phyloP scores from a whole-genome alignment of 2,113 vertebrate species.

The Cnemophilus loriae region DNA sequence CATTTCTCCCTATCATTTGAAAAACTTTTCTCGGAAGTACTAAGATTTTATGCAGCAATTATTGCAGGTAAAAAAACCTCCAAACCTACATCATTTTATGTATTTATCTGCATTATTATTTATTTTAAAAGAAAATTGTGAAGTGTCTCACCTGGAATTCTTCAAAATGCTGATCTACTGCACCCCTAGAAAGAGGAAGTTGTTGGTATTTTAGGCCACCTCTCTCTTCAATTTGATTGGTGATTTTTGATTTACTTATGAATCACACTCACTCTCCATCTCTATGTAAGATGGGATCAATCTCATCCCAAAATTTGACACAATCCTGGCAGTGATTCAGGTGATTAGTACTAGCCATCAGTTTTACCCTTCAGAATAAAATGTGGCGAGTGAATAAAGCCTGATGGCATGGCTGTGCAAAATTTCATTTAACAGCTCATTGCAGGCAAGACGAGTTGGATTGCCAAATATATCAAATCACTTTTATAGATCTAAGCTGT shows the following conservation, averaged over 20 bases:
- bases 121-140: neutral
- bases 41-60: neutral
- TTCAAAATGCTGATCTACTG: neutral
- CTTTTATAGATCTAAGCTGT: constrained; percentile 70
- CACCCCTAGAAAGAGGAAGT: neutral
- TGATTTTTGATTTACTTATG: neutral
- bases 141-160: neutral
- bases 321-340: neutral
- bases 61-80: fast-evolving
- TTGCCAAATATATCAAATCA: constrained; percentile 61
- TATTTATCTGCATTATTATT: neutral
- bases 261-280: neutral
- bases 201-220: neutral
- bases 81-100: neutral
- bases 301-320: neutral
- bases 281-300: neutral
- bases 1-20: neutral
- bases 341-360: constrained; percentile 8
- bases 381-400: constrained; percentile 42
- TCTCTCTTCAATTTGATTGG: neutral
- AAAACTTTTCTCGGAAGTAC: neutral
- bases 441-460: constrained; percentile 46
- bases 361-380: constrained; percentile 44
- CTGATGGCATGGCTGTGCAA: constrained; percentile 51
- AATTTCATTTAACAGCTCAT: constrained; percentile 67